phyloP scores from a whole-genome alignment of 2,888 invertebrate species.

The Anaspis maculata region DNA sequence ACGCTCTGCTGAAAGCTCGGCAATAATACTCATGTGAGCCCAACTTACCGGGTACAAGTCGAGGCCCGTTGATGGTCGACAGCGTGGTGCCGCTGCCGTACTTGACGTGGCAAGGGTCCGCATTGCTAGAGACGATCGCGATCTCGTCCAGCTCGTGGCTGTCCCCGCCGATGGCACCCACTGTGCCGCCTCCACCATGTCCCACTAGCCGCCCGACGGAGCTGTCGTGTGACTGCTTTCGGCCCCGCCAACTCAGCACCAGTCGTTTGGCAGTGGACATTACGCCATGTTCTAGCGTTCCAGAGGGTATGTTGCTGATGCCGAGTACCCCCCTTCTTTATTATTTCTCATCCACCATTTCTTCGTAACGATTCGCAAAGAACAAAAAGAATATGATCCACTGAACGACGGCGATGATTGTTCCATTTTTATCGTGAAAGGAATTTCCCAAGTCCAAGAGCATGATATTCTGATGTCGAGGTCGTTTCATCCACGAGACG shows the following conservation, averaged over 20 bases:
- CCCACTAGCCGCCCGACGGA: constrained; percentile 45
- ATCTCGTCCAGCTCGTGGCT: constrained; percentile 59
- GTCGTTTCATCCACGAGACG: too few species aligned
- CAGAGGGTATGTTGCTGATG: constrained; percentile 15
- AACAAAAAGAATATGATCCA: too few species aligned
- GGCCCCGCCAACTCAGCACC: constrained; percentile 52
- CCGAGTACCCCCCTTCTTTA: too few species aligned
- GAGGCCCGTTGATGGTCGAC: constrained; percentile 51
- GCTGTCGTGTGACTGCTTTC: constrained; percentile 50
- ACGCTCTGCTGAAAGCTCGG: too few species aligned
- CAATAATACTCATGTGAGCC: too few species aligned
- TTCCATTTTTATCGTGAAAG: too few species aligned
- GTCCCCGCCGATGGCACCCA: constrained; percentile 22
- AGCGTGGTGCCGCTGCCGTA: constrained; percentile 49
- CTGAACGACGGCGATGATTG: too few species aligned
- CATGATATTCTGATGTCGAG: too few species aligned
- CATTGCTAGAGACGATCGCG: constrained; percentile 54
- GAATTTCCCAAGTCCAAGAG: too few species aligned
- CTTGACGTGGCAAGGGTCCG: constrained; percentile 47
- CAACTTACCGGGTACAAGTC: constrained; percentile 51
- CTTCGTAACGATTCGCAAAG: too few species aligned
- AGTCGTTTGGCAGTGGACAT: constrained; percentile 58
- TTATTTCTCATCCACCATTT: too few species aligned
- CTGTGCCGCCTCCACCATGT: constrained; percentile 30
- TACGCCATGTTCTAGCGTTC: constrained; percentile 34